Conservation (phyloP, 2,113 vertebrate species). For the Pogonocichla stellata region DNA sequence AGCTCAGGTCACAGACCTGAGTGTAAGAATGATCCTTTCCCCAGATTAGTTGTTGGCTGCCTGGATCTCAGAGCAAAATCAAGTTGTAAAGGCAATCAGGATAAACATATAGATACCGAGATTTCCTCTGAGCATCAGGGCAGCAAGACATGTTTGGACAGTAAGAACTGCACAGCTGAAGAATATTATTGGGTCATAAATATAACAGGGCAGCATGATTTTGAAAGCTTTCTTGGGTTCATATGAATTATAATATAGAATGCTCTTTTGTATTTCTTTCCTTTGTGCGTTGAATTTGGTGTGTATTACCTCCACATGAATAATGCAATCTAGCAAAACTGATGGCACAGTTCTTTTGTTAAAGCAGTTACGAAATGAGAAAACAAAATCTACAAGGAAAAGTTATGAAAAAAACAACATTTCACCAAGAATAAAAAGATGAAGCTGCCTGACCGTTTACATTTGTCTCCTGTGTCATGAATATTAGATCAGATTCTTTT, state of each 20-base stretch:
- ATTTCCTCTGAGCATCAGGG: not conserved
- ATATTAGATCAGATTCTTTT: conserved; percentile 67
- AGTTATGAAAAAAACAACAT: conserved; percentile 51
- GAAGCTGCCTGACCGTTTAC: conserved; percentile 56
- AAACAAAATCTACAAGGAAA: conserved; percentile 69
- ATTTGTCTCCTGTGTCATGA: conserved; percentile 55
- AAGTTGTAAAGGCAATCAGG: not conserved
- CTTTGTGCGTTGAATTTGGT: conserved; percentile 23
- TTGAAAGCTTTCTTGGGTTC: conserved; percentile 21
- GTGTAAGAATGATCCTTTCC: not conserved
- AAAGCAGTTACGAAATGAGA: conserved; percentile 67
- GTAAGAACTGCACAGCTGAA: not conserved
- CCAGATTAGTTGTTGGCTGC: not conserved
- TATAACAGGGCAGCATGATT: not conserved
- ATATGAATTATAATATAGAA: conserved; percentile 4
- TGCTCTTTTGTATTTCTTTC: not conserved
- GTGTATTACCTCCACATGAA: conserved; percentile 47
- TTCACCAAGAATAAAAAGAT: conserved; percentile 57
- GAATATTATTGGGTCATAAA: conserved; percentile 2
- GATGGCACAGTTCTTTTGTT: conserved; percentile 62
- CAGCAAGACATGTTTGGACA: not conserved
- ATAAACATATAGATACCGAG: not conserved
- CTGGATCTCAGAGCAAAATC: not conserved
- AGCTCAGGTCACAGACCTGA: not conserved
- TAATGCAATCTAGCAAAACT: conserved; percentile 66